Conservation (phyloP, 1,140 invertebrate genomes). For the Leptonema lineaticorne region DNA sequence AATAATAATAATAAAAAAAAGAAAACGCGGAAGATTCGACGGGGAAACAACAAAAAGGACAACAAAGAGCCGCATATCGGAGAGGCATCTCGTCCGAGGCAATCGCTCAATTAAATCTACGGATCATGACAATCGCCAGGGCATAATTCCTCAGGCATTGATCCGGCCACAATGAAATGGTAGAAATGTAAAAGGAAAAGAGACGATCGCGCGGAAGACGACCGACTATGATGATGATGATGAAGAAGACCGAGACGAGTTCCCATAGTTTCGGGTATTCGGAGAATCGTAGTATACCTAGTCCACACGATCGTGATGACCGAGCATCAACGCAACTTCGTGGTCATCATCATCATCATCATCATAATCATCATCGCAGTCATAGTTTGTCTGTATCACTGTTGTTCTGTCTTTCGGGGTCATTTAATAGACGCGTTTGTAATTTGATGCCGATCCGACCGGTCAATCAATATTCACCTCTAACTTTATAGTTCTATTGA, state of each 20-base stretch:
- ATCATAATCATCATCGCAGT: too few relatives aligned
- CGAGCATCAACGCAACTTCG: neutral
- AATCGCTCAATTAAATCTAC: constrained; percentile 38
- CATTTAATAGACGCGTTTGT: constrained; percentile 3
- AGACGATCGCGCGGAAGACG: neutral
- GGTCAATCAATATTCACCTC: neutral
- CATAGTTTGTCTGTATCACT: too few relatives aligned
- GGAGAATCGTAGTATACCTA: constrained; percentile 27
- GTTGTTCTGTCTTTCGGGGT: neutral
- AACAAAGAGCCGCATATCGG: constrained; percentile 23
- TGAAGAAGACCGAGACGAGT: constrained; percentile 1
- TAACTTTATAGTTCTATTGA: too few relatives aligned
- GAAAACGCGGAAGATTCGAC: neutral
- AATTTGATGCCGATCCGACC: neutral
- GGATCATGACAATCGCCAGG: constrained; percentile 34
- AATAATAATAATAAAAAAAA: neutral
- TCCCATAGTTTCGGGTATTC: constrained; percentile 27
- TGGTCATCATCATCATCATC: neutral
- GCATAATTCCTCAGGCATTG: constrained; percentile 32
- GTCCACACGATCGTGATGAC: constrained; percentile 20
- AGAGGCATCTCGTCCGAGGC: constrained; percentile 23
- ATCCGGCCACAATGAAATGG: constrained; percentile 20
- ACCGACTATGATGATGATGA: too few relatives aligned
- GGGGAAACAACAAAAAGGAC: constrained; percentile 2
- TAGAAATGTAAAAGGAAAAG: constrained; percentile 4